phyloP scores from a whole-genome alignment of 1,140 invertebrate species.

The Cyphomyrmex costatus region DNA sequence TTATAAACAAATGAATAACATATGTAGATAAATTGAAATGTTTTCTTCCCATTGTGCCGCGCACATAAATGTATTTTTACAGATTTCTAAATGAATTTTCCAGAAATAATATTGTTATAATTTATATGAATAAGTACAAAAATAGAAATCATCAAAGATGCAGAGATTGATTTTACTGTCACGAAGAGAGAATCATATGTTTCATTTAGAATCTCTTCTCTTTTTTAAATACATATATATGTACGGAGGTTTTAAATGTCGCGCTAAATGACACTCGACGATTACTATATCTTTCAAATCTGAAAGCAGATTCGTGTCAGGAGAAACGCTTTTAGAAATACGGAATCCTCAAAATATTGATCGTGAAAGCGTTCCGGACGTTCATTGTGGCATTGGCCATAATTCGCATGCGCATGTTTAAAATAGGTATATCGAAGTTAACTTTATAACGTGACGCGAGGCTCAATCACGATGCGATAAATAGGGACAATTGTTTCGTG shows the following conservation, averaged over 20 bases:
- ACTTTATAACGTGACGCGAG: not conserved
- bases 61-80: not conserved
- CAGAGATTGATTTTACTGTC: not conserved
- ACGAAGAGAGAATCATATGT: not conserved
- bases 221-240: not conserved
- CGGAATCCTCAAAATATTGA: constrained; percentile 47
- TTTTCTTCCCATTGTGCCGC: not conserved
- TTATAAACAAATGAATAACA: not conserved
- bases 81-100: not conserved
- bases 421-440: not conserved
- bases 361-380: not conserved
- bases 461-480: not conserved
- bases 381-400: not conserved
- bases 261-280: not conserved
- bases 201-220: not conserved
- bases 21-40: not conserved
- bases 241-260: not conserved
- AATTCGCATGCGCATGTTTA: constrained; percentile 29
- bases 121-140: not conserved
- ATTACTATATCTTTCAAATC: constrained; percentile 23
- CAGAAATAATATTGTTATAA: too few relatives aligned
- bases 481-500: not conserved
- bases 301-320: constrained; percentile 49
- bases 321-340: constrained; percentile 20
- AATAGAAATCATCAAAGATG: not conserved